Base-by-base conservation (phyloP, 2,797 vertebrate genomes). In the Mionectes olivaceus region DNA sequence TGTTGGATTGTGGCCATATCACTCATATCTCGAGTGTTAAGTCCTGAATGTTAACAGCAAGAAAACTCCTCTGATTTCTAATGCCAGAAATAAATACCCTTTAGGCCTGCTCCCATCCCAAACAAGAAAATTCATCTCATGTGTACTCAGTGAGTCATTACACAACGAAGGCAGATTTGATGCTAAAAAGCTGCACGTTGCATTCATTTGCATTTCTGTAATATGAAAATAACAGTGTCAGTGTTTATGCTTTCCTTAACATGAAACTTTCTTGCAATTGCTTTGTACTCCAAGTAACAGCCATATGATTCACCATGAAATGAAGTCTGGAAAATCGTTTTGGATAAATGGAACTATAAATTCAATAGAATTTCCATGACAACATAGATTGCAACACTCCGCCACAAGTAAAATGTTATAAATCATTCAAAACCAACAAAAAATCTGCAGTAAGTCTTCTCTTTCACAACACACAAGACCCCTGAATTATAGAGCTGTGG, bases 311-410 rank as follows among this genome's bases (percentile, higher is more conserved):
- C 98, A 98, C 98, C 98, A 98, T 98, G 98, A 98, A 98, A 98
- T 98, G 98, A 98, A 98, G 98, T 98, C 98, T 98, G 97, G 97
- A 98, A 98, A 98, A 98, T 98, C 98, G 97, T 98, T 98, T 98
- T 98, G 98, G 97, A 98, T 98, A 98, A 98, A 98, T 98, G 97
- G 98, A 98, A 98, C 98, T 97, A 98, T 98, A 98, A 98, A 98
- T 98, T 98, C 98, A 98, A 98, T 98, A 98, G 97, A 98, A 98
- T 98, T 98, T 98, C 98, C 98, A 98, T 98, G 98, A 98, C 98
- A 98, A 98, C 98, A 98, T 91, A 97, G 98, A 98, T 96, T 97
- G 97, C 94, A 97, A 98, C 95, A 97, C 96, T 98, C 96, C 53
- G 93, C 97, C 97, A 98, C 97, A 97, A 98, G 97, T 98, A 98